phyloP scores from a whole-genome alignment of 2,888 invertebrate genomes.

The Trilocha varians region DNA sequence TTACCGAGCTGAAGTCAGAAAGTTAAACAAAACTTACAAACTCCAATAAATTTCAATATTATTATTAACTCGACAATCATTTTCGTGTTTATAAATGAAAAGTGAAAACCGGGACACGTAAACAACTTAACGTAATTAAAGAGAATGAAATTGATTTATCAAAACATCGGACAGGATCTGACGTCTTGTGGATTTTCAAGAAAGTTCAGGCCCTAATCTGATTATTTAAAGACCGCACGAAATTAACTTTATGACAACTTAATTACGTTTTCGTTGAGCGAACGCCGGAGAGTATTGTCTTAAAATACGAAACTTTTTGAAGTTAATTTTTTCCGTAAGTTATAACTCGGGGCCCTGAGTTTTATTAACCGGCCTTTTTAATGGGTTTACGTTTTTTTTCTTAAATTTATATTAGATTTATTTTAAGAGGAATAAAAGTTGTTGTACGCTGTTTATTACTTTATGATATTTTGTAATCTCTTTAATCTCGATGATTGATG shows the following conservation, averaged over 20 bases:
- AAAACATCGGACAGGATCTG: background rate
- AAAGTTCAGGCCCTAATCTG: slow-evolving; percentile 5
- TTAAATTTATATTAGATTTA: too few relatives aligned
- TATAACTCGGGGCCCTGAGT: background rate
- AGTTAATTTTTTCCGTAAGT: background rate
- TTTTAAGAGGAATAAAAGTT: too few relatives aligned
- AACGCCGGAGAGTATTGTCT: background rate
- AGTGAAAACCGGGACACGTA: background rate
- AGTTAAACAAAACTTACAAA: too few relatives aligned
- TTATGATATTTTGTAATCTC: too few relatives aligned
- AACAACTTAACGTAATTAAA: background rate
- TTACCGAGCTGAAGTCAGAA: too few relatives aligned
- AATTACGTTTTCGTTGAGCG: slow-evolving; percentile 7
- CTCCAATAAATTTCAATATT: too few relatives aligned
- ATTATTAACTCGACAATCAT: background rate
- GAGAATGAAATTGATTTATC: background rate
- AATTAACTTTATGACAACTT: slow-evolving; percentile 9
- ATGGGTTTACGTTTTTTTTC: background rate
- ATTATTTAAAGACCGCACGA: slow-evolving; percentile 8
- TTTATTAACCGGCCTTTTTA: background rate
- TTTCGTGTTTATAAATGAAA: background rate
- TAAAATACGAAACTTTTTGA: background rate
- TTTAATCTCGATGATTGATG: too few relatives aligned
- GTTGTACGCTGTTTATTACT: too few relatives aligned
- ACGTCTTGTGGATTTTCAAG: background rate